Conservation (phyloP, 2,888 invertebrate species). For the Epirrita christyi region DNA sequence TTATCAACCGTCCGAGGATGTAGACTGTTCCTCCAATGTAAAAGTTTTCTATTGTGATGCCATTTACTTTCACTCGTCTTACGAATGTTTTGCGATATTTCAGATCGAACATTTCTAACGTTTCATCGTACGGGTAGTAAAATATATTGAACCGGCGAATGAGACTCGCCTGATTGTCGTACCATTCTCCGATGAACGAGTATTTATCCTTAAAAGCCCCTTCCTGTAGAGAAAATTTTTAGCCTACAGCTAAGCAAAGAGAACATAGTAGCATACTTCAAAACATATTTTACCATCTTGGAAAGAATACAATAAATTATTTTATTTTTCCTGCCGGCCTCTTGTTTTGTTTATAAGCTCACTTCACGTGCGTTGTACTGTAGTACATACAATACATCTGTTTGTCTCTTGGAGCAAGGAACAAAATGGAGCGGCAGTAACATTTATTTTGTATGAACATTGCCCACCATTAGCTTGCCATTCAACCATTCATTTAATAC, state of each 20-base stretch:
- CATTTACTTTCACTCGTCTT: constrained; percentile 88
- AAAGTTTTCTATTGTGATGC: constrained; percentile 87
- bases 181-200: constrained; percentile 93
- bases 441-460: too few species aligned
- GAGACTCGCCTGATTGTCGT: constrained; percentile 90
- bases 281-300: background rate
- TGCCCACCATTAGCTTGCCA: too few species aligned
- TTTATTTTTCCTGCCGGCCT: too few species aligned
- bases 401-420: too few species aligned
- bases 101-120: constrained; percentile 91
- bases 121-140: constrained; percentile 90
- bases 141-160: constrained; percentile 90
- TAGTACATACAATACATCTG: too few species aligned
- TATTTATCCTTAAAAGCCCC: constrained; percentile 82
- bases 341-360: too few species aligned
- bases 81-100: constrained; percentile 87
- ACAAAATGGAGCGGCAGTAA: too few species aligned
- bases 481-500: too few species aligned
- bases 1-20: constrained; percentile 90
- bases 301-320: too few species aligned
- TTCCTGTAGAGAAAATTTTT: constrained; percentile 56
- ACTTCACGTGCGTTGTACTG: too few species aligned
- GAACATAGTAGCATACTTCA: background rate
- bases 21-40: constrained; percentile 90
- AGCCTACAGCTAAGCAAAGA: background rate